Evolutionary conservation across 2,797 vertebrate genomes (phyloP).

Genomic region (Sphaeramia orbicularis): DNA sequence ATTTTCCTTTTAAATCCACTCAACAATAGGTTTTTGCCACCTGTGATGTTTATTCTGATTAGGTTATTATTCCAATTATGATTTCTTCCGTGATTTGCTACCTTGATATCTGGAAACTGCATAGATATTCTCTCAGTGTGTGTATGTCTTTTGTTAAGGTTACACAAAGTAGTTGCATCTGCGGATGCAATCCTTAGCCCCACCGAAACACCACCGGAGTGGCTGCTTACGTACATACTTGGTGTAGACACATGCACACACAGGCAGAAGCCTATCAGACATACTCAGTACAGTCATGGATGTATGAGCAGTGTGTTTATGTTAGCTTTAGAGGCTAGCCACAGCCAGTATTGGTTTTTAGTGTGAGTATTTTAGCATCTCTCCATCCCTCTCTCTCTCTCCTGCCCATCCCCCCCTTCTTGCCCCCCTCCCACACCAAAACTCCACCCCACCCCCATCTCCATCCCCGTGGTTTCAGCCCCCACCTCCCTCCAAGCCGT

Average conservation of each 20-base stretch:
- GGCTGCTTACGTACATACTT: conserved; percentile 20
- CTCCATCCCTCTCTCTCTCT: conserved; percentile 48
- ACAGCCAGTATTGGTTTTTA: conserved; percentile 37
- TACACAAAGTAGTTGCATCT: conserved; percentile 52
- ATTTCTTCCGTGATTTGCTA: neutral
- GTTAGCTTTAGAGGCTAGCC: conserved; percentile 71
- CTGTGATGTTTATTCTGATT: no score
- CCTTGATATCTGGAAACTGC: conserved; percentile 22
- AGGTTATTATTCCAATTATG: neutral
- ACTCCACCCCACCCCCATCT: conserved; percentile 75
- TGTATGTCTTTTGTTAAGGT: conserved; percentile 56
- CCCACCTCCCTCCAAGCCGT: conserved; percentile 70
- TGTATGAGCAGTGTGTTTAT: conserved; percentile 77
- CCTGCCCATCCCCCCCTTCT: conserved; percentile 64
- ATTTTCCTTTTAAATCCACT: no score
- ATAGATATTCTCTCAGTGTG: neutral
- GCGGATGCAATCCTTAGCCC: conserved; percentile 47
- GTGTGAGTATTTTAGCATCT: conserved; percentile 58
- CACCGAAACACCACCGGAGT: conserved; percentile 15
- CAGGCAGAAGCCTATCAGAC: conserved; percentile 9
- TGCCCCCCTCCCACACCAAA: conserved; percentile 58
- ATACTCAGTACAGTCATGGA: conserved; percentile 5
- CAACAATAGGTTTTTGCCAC: no score
- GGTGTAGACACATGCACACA: conserved; percentile 9
- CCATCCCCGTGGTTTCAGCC: conserved; percentile 69